Conservation (phyloP, 2,797 vertebrate genomes). For the Champsocephalus esox region DNA sequence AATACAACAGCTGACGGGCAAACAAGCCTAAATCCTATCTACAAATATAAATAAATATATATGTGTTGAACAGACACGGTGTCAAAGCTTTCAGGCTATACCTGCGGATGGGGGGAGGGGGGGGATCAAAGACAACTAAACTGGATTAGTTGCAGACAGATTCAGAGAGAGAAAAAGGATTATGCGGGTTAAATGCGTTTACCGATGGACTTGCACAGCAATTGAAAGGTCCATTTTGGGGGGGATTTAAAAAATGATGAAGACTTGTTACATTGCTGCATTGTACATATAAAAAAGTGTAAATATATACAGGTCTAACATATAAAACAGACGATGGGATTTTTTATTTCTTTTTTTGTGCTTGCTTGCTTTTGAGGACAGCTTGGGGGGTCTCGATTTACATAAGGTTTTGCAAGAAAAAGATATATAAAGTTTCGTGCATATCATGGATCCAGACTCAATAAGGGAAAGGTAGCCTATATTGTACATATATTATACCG, state of each 20-base stretch:
- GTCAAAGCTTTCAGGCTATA: slow-evolving; percentile 48
- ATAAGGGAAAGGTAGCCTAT: slow-evolving; percentile 16
- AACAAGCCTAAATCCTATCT: background rate
- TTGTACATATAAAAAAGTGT: slow-evolving; percentile 80
- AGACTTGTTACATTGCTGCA: slow-evolving; percentile 82
- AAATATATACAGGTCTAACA: slow-evolving; percentile 74
- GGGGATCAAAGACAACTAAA: slow-evolving; percentile 69
- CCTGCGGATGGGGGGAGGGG: slow-evolving; percentile 50
- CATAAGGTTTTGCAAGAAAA: slow-evolving; percentile 56
- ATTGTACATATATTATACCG: slow-evolving; percentile 77
- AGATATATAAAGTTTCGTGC: slow-evolving; percentile 31
- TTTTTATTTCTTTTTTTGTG: slow-evolving; percentile 35
- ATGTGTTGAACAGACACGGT: slow-evolving; percentile 57
- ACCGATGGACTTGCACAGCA: slow-evolving; percentile 90
- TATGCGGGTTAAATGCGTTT: slow-evolving; percentile 91
- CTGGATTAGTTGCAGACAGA: slow-evolving; percentile 93
- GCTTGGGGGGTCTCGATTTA: slow-evolving; percentile 31
- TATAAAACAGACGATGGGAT: slow-evolving; percentile 68
- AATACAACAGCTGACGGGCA: slow-evolving; percentile 97
- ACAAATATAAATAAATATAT: slow-evolving; percentile 30
- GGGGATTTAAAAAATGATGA: slow-evolving; percentile 77
- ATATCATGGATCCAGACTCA: slow-evolving; percentile 54
- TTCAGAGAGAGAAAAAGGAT: slow-evolving; percentile 83
- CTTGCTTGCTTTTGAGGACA: slow-evolving; percentile 65
- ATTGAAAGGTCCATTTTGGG: slow-evolving; percentile 81